Evolutionary conservation across 1,140 invertebrate species (phyloP), one percentile per base, ranked within the genome.

Genomic region (Drosophila insularis): DNA sequence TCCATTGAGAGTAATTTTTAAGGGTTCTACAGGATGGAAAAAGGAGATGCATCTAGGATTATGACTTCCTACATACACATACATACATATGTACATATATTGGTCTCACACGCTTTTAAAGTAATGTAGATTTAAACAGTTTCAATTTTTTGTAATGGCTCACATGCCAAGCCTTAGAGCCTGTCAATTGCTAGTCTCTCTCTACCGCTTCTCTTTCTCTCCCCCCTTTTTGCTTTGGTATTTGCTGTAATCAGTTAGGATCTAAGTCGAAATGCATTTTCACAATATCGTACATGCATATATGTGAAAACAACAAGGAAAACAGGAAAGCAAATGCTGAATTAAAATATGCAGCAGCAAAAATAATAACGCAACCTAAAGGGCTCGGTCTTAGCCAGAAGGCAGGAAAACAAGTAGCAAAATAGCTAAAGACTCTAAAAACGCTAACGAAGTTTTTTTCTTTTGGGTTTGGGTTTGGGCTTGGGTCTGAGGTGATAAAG

Each of bases 201-300:
- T 2, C 31, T 14, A n/a, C n/a, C n/a, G n/a, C n/a, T n/a, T n/a
- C n/a, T 17, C 61, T 17, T 2, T 31, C 21, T 39, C 27, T 4
- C 14, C 5, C n/a, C 5, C 27, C 14, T n/a, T 14, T 17, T 43
- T 11, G 27, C 17, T 37, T n/a, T 19, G 23, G 73, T 43, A 53
- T 61, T 53, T 58, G 55, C 74, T 58, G 61, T 72, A 87, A 89
- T 87, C 82, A 89, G 84, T 71, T 70, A 63, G 72, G 76, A 87
- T 87, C 82, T 87, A 87, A 89, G 80, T 87, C 84, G 76, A 87
- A 87, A 87, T 89, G 84, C 80, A 87, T 87, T 87, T 87, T 81
- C 81, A 86, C 82, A 86, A 76, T 87, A 86, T 87, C 80, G 82
- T 69, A 78, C 70, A 77, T 75, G 71, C 66, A 71, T 62, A 74